A percentile compares a stretch with the other conserved stretches of the same genome.
These are phyloP conservation scores for Paguma larvata DNA, from an alignment of 2,797 vertebrate species.

Conservation along the genomic window DNA sequence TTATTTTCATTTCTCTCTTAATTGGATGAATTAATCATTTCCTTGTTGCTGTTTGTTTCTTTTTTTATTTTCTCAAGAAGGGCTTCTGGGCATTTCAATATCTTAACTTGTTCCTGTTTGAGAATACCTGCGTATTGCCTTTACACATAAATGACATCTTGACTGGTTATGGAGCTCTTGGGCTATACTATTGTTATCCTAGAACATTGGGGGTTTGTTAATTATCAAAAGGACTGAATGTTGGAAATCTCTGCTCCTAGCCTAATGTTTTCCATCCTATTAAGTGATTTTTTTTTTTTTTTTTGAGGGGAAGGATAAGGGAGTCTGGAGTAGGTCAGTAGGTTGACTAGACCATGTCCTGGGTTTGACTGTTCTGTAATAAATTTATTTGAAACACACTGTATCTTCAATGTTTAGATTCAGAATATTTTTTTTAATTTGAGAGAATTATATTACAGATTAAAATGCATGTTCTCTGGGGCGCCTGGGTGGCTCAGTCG, in stretches of 20 bases:
- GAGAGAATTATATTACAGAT: background rate
- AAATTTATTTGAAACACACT: background rate
- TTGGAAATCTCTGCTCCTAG: background rate
- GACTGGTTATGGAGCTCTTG: background rate
- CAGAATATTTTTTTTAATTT: background rate
- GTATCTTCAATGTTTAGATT: background rate
- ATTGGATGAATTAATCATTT: background rate
- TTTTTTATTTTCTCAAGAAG: background rate
- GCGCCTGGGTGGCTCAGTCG: too few relatives aligned
- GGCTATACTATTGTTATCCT: background rate
- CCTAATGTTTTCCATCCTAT: background rate
- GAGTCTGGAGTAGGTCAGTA: background rate
- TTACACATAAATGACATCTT: background rate
- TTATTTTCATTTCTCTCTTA: conserved; percentile 31
- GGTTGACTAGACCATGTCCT: background rate
- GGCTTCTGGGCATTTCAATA: background rate
- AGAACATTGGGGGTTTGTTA: background rate
- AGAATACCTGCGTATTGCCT: background rate
- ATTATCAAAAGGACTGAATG: background rate
- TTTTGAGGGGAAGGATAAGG: background rate
- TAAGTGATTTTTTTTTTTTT: background rate
- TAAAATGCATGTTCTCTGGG: background rate
- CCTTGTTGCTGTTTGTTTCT: background rate
- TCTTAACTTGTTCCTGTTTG: background rate
- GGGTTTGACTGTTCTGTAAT: background rate